phyloP scores from a whole-genome alignment of 1,140 invertebrate genomes.

The Procambarus clarkii region DNA sequence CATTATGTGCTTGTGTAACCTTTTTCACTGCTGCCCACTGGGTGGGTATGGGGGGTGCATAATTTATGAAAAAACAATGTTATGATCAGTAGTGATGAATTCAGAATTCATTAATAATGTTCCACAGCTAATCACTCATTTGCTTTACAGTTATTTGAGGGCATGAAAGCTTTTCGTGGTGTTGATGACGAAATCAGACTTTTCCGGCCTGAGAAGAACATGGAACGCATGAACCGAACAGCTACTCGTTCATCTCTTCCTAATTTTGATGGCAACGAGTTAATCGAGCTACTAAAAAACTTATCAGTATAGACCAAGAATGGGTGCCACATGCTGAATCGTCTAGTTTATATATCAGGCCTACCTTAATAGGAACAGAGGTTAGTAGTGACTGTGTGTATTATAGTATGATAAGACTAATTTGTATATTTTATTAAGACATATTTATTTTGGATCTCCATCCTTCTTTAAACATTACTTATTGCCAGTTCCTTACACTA shows the following conservation, averaged over 20 bases:
- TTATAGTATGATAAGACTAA: not conserved
- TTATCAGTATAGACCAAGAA: constrained; percentile 94
- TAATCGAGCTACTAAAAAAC: constrained; percentile 91
- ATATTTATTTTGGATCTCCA: no score
- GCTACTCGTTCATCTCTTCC: constrained; percentile 91
- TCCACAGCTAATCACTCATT: not conserved
- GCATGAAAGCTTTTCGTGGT: constrained; percentile 98
- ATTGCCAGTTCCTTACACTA: no score
- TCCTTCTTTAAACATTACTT: no score
- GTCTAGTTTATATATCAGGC: constrained; percentile 95
- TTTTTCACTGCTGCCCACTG: no score
- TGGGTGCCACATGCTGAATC: constrained; percentile 95
- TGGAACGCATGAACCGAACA: constrained; percentile 92
- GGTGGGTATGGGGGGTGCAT: no score
- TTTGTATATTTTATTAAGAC: no score
- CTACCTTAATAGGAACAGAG: constrained; percentile 97
- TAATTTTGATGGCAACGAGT: constrained; percentile 90
- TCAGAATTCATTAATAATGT: not conserved
- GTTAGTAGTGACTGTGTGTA: not conserved
- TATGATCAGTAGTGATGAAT: no score
- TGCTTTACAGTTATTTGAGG: constrained; percentile 93
- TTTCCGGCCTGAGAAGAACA: constrained; percentile 96
- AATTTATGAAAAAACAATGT: no score
- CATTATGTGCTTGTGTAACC: no score
- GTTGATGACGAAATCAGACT: constrained; percentile 93